Base-by-base conservation (phyloP, 1,140 invertebrate genomes). In the Trachymyrmex cornetzi region DNA sequence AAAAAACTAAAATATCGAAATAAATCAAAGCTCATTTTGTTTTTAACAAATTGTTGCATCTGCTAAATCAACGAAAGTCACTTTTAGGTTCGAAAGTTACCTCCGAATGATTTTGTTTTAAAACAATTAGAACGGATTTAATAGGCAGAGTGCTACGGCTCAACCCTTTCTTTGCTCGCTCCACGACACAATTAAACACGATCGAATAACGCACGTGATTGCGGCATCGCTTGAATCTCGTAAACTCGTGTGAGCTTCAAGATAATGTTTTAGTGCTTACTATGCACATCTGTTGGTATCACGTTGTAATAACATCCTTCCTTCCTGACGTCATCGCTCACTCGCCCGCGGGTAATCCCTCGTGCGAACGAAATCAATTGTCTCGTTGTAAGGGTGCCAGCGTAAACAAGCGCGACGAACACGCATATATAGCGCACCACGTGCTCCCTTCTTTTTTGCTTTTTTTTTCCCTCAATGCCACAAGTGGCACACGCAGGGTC, bases 311-410 rank as follows among this genome's bases (percentile, higher is more conserved):
- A 77, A 67, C 24, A 55, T 50, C 57, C 38, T 64, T 81, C 80
- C 12, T 38, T 88, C 53, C 19, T 88, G 59, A 66, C 61, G 59
- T 71, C 55, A n/a, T 61, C 74, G 74, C 30, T 48, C 50, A 22
- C 3, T 77, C 77, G 50, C 22, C 27, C 61, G 11, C 9, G 50
- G 79, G 16, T 53, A 80, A 84, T 63, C 71, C 48, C 22, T 72
- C 74, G 59, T 19, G 27, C 69, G 24, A 57, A 66, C 55, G 59
- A 89, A 89, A 88, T 88, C 88, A 86, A 88, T 88, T 88, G 77
- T 89, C 86, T 82, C 24, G 59, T 79, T 89, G 77, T 86, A 87
- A 90, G 27, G 71, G 63, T 88, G 74, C 59, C 81, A 88, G 69
- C 53, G 74, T 87, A 87, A 85, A 91, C 67, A 88, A 85, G 67